Conservation (phyloP, 2,797 vertebrate species). For the Melanotaenia parkinsoni region DNA sequence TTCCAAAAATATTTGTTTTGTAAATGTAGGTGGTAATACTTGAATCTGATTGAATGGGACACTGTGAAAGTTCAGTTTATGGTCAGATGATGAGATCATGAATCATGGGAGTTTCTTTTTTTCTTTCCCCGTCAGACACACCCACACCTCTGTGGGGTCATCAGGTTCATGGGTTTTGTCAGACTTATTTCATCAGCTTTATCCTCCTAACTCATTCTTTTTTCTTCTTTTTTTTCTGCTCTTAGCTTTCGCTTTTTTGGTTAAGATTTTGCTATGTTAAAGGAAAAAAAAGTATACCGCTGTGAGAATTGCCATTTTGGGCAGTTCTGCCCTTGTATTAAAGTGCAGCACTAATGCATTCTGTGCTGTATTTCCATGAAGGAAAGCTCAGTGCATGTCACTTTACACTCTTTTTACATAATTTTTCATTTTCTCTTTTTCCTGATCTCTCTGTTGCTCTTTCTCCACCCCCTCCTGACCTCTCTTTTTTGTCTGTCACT, state of each 20-base stretch:
- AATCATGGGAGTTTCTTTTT: slow-evolving; percentile 15
- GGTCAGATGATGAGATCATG: slow-evolving; percentile 38
- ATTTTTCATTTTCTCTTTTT: not conserved
- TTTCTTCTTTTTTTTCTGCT: not conserved
- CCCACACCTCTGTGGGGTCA: slow-evolving; percentile 18
- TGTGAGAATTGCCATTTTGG: slow-evolving; percentile 6
- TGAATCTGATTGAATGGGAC: slow-evolving; percentile 6
- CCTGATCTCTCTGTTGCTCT: slow-evolving; percentile 11
- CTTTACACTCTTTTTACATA: not conserved
- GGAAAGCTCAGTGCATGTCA: not conserved
- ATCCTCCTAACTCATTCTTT: not conserved
- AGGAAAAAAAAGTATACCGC: not conserved
- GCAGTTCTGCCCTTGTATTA: slow-evolving; percentile 14
- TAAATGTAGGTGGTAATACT: slow-evolving; percentile 13
- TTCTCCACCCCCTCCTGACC: not conserved
- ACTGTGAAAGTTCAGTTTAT: slow-evolving; percentile 30
- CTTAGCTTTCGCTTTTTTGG: not conserved
- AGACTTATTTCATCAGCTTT: slow-evolving; percentile 10
- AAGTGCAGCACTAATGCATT: not conserved
- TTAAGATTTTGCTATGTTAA: not conserved
- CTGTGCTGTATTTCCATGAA: not conserved
- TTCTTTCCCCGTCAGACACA: not conserved
- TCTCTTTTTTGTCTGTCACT: slow-evolving; percentile 1
- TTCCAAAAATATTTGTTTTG: not conserved
- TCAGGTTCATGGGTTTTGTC: slow-evolving; percentile 21